Base-by-base conservation (phyloP, 2,888 invertebrate species). In the Hyposoter dolosus region DNA sequence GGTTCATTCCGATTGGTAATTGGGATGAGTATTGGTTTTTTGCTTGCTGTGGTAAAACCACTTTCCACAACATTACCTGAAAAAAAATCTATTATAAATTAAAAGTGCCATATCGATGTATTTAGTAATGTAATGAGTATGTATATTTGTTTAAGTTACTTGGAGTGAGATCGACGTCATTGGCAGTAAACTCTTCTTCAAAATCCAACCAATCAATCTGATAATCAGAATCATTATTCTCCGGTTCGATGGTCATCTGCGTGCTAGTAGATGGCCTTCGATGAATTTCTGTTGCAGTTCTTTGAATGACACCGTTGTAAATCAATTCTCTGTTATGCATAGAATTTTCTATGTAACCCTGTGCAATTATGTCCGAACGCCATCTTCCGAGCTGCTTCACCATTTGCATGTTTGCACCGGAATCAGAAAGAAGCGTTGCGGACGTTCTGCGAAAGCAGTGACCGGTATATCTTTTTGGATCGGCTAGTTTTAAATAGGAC, bases 21-120 rank as follows among this genome's bases (percentile, higher is more conserved):
- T 71, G 63, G 77, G 45, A 83, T 23, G 6, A 77, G 32, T 19
- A 83, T 77, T 28, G 60, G 82, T 66, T 83, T 71, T 1, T 77
- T 83, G n/a, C 17, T 69, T 63, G 82, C 77, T 83, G 77, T 77
- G 15, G 71, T 71, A 23, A 77, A 83, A 69, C 77, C 71, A 83
- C 76, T 77, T 66, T 60, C 2, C 19, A 63, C 75, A 75, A 66
- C 45, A 75, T 72, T 45, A 69, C 17, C 60, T 83, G 71, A 72
- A 83, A 78, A 56, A 12, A 72, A 78, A 28, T 78, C 6, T 53
- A 50, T 71, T 77, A 72, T 83, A 12, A 72, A 78, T 71, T n/a
- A 77, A 19, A 65, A 81, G 28, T 74, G 28, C 35, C 15, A 81
- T 74, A 81, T 50, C 65, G 32, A 23, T 35, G 40, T 40, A 40